Conservation (phyloP, 1,140 invertebrate species). For the Fopius arisanus region DNA sequence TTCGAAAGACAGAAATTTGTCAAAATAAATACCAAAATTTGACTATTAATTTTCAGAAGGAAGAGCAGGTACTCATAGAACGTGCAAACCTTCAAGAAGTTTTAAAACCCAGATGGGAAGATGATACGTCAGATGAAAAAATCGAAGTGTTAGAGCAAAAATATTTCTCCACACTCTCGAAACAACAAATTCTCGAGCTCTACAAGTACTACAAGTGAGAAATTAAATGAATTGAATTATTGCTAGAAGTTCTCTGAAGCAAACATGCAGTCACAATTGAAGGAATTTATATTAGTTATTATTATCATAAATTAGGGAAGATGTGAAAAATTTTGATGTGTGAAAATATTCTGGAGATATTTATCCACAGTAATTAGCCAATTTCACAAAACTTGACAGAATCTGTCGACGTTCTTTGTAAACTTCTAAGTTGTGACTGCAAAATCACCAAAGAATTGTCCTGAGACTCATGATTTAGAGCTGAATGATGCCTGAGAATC, state of each 20-base stretch:
- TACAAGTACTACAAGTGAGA: constrained; percentile 81
- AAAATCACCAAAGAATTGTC: too few relatives aligned
- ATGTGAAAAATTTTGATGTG: too few relatives aligned
- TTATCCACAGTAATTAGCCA: too few relatives aligned
- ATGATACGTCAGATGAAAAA: constrained; percentile 73
- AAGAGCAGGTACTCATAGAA: constrained; percentile 84
- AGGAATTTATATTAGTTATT: background rate
- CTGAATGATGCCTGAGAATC: too few relatives aligned
- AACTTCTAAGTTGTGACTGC: too few relatives aligned
- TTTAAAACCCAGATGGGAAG: constrained; percentile 82
- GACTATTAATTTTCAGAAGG: constrained; percentile 60
- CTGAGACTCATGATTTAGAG: too few relatives aligned
- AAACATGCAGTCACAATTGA: constrained; percentile 3
- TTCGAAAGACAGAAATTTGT: background rate
- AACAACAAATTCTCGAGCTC: constrained; percentile 75
- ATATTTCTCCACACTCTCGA: constrained; percentile 79
- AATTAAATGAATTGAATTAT: background rate
- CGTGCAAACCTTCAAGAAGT: constrained; percentile 75
- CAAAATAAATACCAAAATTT: background rate
- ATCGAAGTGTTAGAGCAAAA: constrained; percentile 73
- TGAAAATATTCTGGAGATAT: too few relatives aligned
- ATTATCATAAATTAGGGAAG: too few relatives aligned
- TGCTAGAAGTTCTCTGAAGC: background rate
- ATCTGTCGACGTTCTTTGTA: too few relatives aligned
- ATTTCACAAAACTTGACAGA: too few relatives aligned